These are phyloP conservation scores for Kryptopterus vitreolus DNA, from an alignment of 2,797 vertebrate species.

Conservation along the genomic window DNA sequence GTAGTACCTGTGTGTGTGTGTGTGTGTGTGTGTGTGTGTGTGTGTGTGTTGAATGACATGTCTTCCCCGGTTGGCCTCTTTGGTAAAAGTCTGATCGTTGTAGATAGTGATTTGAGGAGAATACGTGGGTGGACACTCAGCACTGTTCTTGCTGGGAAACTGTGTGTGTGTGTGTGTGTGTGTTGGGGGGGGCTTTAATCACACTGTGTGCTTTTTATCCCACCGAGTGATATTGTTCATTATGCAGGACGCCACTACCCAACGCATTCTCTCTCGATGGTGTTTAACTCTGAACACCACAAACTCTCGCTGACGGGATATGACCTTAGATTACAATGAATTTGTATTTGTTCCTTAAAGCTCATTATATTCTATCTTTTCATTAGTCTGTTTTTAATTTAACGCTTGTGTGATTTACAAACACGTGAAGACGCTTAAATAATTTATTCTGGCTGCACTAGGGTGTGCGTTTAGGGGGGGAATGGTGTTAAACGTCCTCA, in stretches of 20 bases:
- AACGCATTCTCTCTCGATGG: constrained; percentile 4
- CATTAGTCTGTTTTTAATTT: no score
- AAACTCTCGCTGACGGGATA: constrained; percentile 16
- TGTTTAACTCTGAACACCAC: constrained; percentile 45
- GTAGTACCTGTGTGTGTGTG: neutral
- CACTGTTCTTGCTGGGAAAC: constrained; percentile 25
- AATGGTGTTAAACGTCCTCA: no score
- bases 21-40: neutral
- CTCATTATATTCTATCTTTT: no score
- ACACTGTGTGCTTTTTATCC: constrained; percentile 39
- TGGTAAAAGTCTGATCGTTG: constrained; percentile 27
- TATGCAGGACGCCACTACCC: constrained; percentile 18
- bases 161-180: constrained; percentile 21
- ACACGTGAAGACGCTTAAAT: no score
- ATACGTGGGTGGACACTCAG: constrained; percentile 40
- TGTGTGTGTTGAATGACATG: constrained; percentile 8
- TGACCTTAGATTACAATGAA: constrained; percentile 57
- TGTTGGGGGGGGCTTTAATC: constrained; percentile 27
- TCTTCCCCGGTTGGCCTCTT: constrained; percentile 17
- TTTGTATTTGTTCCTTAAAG: no score
- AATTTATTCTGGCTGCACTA: no score
- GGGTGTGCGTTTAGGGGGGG: no score
- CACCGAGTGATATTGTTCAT: constrained; percentile 40
- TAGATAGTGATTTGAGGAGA: constrained; percentile 32
- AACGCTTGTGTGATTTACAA: no score